phyloP scores from a whole-genome alignment of 2,113 vertebrate genomes.

The Xyrauchen texanus region DNA sequence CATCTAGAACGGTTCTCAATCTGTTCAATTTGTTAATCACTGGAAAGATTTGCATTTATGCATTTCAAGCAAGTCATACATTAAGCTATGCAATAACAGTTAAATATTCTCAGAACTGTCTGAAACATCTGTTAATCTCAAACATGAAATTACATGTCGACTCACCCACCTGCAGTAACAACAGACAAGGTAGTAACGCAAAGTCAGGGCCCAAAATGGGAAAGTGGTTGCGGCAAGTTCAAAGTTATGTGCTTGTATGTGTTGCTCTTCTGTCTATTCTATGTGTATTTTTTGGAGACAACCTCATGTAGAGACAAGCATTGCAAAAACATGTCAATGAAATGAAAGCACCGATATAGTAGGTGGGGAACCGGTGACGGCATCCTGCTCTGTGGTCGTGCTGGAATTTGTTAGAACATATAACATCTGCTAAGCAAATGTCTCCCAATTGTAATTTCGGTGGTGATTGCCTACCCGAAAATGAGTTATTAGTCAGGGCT shows the following conservation, averaged over 20 bases:
- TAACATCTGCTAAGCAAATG: slow-evolving; percentile 61
- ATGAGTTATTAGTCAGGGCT: slow-evolving; percentile 55
- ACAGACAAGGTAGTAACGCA: slow-evolving; percentile 6
- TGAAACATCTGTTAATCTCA: slow-evolving; percentile 25
- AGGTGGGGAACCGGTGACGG: slow-evolving; percentile 39
- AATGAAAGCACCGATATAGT: slow-evolving; percentile 53
- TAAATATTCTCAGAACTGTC: slow-evolving; percentile 32
- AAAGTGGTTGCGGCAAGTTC: slow-evolving; percentile 4
- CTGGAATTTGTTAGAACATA: slow-evolving; percentile 27
- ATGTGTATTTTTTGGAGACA: slow-evolving; percentile 13
- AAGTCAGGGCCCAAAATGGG: slow-evolving; percentile 13
- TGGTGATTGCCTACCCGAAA: slow-evolving; percentile 23
- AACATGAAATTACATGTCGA: slow-evolving; percentile 39
- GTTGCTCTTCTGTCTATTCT: not conserved
- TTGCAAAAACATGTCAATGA: slow-evolving; percentile 44
- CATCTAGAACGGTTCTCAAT: too few species aligned
- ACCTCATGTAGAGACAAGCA: slow-evolving; percentile 57
- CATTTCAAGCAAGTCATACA: not conserved
- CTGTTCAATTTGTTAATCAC: too few species aligned
- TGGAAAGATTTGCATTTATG: too few species aligned
- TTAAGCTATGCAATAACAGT: not conserved
- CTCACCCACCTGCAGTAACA: slow-evolving; percentile 33
- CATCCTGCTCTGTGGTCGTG: not conserved
- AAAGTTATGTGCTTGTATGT: slow-evolving; percentile 3
- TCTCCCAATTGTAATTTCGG: slow-evolving; percentile 57